Conservation (phyloP, 2,888 invertebrate species). For the Acanthosepion pharaonis region DNA sequence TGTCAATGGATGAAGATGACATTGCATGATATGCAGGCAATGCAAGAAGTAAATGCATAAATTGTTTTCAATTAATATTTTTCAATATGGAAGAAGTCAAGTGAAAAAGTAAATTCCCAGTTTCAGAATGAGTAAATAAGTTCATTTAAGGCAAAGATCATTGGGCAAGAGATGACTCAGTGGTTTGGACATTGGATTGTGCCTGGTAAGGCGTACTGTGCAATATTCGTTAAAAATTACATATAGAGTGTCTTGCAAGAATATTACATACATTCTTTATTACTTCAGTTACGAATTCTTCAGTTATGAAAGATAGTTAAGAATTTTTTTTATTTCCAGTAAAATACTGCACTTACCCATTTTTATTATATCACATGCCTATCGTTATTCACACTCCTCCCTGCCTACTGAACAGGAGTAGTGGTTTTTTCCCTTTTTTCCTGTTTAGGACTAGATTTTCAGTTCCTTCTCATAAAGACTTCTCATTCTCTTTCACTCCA, state of each 20-base stretch:
- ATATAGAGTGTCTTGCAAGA: background rate
- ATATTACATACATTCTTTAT: background rate
- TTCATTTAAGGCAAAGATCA: background rate
- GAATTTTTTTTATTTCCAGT: no score
- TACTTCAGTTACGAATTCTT: background rate
- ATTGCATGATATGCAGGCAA: background rate
- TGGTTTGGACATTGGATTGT: background rate
- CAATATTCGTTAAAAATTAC: background rate
- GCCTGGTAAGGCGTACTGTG: background rate
- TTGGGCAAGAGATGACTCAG: background rate
- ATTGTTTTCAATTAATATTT: constrained; percentile 33
- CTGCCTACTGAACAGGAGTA: no score
- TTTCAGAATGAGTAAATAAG: background rate
- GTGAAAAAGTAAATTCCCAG: background rate
- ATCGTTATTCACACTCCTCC: no score
- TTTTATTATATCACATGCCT: no score
- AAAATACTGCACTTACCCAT: no score
- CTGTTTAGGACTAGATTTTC: no score
- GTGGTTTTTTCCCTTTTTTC: no score
- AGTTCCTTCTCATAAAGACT: no score
- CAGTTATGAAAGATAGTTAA: no score
- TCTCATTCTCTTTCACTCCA: no score
- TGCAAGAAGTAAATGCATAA: background rate
- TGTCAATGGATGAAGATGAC: background rate
- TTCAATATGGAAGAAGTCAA: constrained; percentile 33